phyloP scores from a whole-genome alignment of 2,797 vertebrate species.

The Rhadinocentrus ornatus region DNA sequence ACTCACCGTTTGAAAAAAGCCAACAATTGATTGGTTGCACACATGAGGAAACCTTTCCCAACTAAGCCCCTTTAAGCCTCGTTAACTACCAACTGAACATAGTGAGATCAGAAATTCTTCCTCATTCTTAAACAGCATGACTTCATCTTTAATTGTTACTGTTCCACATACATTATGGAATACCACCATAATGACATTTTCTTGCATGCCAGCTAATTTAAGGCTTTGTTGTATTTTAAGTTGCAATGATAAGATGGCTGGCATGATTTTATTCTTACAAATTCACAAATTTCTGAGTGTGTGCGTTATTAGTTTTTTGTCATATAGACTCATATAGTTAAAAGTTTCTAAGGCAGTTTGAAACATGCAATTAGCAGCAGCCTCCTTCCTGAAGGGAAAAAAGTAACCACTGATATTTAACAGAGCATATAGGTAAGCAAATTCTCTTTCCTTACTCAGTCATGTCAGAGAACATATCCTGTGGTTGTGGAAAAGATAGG shows the following conservation, averaged over 20 bases:
- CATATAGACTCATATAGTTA: too few relatives aligned
- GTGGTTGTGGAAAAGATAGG: neutral
- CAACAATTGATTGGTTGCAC: conserved; percentile 7
- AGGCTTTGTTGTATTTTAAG: neutral
- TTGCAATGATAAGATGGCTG: too few relatives aligned
- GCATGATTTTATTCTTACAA: neutral
- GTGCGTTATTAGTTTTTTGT: neutral
- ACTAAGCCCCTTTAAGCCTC: conserved; percentile 54
- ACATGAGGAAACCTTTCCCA: conserved; percentile 16
- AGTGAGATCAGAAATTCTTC: conserved; percentile 52
- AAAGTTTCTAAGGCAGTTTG: too few relatives aligned
- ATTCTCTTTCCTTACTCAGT: neutral
- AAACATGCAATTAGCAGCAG: too few relatives aligned
- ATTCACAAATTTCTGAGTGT: neutral
- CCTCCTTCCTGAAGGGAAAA: too few relatives aligned
- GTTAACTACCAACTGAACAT: conserved; percentile 49
- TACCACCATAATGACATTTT: conserved; percentile 30
- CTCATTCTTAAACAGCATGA: conserved; percentile 45
- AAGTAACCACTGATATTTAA: neutral
- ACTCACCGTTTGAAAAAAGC: neutral
- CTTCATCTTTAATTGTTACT: conserved; percentile 42
- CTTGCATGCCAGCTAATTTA: neutral
- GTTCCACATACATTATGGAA: conserved; percentile 35
- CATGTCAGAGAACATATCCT: neutral
- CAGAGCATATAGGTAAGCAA: neutral